Conservation (phyloP, 64 coral and sea anemone genomes). For the Orbicella faveolata region DNA sequence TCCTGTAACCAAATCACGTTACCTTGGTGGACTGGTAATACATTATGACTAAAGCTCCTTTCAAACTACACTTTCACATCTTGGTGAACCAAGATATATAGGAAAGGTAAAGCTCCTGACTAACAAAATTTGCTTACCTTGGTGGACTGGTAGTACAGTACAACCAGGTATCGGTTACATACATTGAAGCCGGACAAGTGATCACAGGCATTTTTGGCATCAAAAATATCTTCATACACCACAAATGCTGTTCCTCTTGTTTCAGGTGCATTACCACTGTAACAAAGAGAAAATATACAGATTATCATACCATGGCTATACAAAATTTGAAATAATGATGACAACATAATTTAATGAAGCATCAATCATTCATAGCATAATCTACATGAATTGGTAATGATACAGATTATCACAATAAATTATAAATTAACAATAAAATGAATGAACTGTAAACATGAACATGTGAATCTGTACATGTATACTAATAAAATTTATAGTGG, state of each 20-base stretch:
- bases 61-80: too few relatives aligned
- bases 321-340: background rate
- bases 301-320: background rate
- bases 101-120: background rate
- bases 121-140: slow-evolving; percentile 54
- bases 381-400: too few relatives aligned
- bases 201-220: slow-evolving; percentile 99
- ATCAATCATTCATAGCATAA: too few relatives aligned
- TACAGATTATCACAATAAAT: too few relatives aligned
- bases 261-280: slow-evolving; percentile 91
- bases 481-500: too few relatives aligned
- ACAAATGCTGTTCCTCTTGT: slow-evolving; percentile 99
- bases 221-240: slow-evolving; percentile 99
- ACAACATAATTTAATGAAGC: too few relatives aligned
- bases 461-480: too few relatives aligned
- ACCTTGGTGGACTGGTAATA: background rate
- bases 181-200: slow-evolving; percentile 98
- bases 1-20: background rate
- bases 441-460: too few relatives aligned
- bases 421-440: too few relatives aligned
- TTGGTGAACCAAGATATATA: background rate
- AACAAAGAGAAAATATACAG: slow-evolving; percentile 24
- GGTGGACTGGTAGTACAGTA: slow-evolving; percentile 94
- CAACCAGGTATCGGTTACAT: slow-evolving; percentile 95
- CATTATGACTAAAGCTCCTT: background rate